Base-by-base conservation (phyloP, 2,888 invertebrate genomes). In the Hedya salicella region DNA sequence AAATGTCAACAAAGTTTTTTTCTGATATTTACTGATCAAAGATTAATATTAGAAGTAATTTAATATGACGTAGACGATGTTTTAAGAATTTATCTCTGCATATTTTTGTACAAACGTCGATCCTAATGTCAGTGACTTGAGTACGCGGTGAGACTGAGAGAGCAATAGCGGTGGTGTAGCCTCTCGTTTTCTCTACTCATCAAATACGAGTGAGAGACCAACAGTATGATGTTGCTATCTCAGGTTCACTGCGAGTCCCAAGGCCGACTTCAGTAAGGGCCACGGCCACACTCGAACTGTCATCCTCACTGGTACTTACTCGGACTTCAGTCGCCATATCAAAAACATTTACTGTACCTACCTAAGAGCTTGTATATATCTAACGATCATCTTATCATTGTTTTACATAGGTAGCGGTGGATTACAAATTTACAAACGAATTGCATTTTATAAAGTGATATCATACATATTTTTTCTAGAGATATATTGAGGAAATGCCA, bases 81-180 rank as follows among this genome's bases (percentile, higher is more conserved):
- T 79, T 76, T 82, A 80, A 78, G 77, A 78, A 66, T 67, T 78
- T 83, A 79, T 78, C 79, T 84, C 79, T 76, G 81, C 85, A 85
- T 88, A 88, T 88, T 88, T 88, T 88, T 88, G 88, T 87, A 87
- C 82, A 86, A 85, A 84, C 75, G 70, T 77, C 78, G 78, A 78
- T 80, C 80, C 74, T 80, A 75, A 75, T 73, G 72, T 75, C 78
- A 73, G 77, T 78, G 80, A 74, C 57, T 73, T 73, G 36, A 32
- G 32, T 17, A 17, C 16, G 25, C 30, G 42, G 42, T 56, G 13
- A 17, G 13, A 16, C 6, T 44, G 19, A 30, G 2, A 32, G 9
- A 30, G 8, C 5, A 6, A 5, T 6, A 44, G 11, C n/a, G n/a
- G n/a, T n/a, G n/a, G 30, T 36, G 0, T 36, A 11, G 9, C 25